Evolutionary conservation across 2,113 vertebrate species (phyloP).

Genomic region (Ornithorhynchus anatinus): DNA sequence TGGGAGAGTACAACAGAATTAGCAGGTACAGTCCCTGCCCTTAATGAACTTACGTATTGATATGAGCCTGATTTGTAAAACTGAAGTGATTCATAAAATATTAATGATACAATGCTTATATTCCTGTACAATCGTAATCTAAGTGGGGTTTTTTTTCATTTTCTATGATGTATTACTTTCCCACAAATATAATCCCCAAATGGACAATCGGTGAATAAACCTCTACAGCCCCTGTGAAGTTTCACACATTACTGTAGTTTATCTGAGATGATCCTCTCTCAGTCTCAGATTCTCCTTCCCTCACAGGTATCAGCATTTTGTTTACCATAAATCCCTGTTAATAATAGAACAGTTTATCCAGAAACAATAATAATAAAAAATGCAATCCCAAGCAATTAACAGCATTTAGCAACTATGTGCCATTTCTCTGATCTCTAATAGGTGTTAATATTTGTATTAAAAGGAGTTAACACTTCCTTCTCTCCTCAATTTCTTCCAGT

Average conservation of each 20-base stretch:
- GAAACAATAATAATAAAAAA: no score
- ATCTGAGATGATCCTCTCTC: not conserved
- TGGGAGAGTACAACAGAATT: no score
- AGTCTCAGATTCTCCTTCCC: not conserved
- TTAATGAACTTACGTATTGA: not conserved
- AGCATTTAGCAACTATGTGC: not conserved
- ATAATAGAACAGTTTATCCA: not conserved
- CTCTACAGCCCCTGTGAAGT: no score
- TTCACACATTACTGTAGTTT: no score
- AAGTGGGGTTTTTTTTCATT: no score
- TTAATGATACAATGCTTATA: not conserved
- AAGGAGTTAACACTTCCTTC: not conserved
- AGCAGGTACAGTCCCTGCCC: no score
- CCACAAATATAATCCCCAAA: no score
- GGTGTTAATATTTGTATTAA: not conserved
- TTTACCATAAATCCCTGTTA: not conserved
- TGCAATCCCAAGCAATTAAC: not conserved
- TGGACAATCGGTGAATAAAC: no score
- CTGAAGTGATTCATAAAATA: constrained; percentile 2
- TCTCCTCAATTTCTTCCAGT: not conserved
- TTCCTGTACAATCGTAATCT: no score
- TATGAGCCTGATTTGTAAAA: not conserved
- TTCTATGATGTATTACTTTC: no score
- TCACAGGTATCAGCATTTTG: no score
- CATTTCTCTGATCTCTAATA: not conserved